These are phyloP conservation scores for Pherbina coryleti DNA, from an alignment of 2,888 invertebrate species.

Conservation along the genomic window DNA sequence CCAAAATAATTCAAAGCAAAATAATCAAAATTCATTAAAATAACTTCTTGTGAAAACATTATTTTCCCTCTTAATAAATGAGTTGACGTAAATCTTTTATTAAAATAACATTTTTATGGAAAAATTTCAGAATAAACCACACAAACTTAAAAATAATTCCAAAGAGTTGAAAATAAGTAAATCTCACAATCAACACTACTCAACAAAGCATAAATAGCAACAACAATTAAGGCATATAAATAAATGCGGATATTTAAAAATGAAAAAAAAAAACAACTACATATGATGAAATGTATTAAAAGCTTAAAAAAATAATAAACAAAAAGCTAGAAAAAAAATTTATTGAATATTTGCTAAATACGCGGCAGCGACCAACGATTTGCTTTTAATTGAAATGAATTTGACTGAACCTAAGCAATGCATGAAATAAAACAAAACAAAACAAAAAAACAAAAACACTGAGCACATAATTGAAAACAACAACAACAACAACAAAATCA, in stretches of 20 bases:
- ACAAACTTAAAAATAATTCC: too few relatives aligned
- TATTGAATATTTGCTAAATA: constrained; percentile 22
- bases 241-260: neutral
- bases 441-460: neutral
- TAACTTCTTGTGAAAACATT: too few relatives aligned
- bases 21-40: too few relatives aligned
- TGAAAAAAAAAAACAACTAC: neutral
- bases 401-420: constrained; percentile 5
- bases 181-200: too few relatives aligned
- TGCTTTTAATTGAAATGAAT: constrained; percentile 20
- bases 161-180: too few relatives aligned
- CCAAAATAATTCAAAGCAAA: too few relatives aligned
- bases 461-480: neutral
- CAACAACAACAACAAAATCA: neutral
- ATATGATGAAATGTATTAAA: neutral
- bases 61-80: too few relatives aligned
- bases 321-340: constrained; percentile 4
- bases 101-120: too few relatives aligned
- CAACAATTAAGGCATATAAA: neutral
- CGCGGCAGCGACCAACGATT: neutral
- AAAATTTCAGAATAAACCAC: too few relatives aligned
- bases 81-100: too few relatives aligned
- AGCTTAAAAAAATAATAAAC: constrained; percentile 4
- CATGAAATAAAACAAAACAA: neutral
- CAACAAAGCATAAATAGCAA: too few relatives aligned